These are phyloP conservation scores for Microcebus ravelobensis DNA, from an alignment of 2,113 vertebrate species.

Conservation along the genomic window DNA sequence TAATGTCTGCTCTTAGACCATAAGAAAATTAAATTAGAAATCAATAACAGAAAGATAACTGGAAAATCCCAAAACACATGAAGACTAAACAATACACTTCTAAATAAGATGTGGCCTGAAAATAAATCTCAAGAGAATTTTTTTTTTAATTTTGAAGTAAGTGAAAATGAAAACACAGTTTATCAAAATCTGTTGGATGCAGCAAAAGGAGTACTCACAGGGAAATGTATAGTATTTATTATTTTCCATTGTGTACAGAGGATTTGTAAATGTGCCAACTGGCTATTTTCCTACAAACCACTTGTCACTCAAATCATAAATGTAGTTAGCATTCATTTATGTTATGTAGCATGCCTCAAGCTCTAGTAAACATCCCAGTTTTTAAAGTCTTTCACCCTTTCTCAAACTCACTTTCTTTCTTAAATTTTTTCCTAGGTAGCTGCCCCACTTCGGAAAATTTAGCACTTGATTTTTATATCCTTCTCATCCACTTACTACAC, in stretches of 20 bases:
- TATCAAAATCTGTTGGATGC: not conserved
- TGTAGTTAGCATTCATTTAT: not conserved
- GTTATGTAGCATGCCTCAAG: not conserved
- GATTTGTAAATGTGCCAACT: not conserved
- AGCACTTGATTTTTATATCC: not conserved
- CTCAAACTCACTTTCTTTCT: not conserved
- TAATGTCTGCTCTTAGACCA: not conserved
- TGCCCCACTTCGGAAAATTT: not conserved
- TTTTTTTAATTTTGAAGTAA: not conserved
- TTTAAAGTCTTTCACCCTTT: not conserved
- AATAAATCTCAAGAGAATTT: not conserved
- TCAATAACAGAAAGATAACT: not conserved
- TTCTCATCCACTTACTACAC: not conserved
- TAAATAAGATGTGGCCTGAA: not conserved
- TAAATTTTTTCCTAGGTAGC: not conserved
- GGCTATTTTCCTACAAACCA: not conserved
- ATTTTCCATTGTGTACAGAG: not conserved
- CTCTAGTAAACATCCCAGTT: not conserved
- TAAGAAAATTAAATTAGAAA: not conserved
- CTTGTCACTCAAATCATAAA: not conserved
- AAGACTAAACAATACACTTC: not conserved
- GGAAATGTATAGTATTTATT: no score
- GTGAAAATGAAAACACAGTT: no score
- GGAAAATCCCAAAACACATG: not conserved
- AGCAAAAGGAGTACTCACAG: not conserved